Evolutionary conservation across 1,140 invertebrate species (phyloP).

Genomic region (Drosophila aff.): DNA sequence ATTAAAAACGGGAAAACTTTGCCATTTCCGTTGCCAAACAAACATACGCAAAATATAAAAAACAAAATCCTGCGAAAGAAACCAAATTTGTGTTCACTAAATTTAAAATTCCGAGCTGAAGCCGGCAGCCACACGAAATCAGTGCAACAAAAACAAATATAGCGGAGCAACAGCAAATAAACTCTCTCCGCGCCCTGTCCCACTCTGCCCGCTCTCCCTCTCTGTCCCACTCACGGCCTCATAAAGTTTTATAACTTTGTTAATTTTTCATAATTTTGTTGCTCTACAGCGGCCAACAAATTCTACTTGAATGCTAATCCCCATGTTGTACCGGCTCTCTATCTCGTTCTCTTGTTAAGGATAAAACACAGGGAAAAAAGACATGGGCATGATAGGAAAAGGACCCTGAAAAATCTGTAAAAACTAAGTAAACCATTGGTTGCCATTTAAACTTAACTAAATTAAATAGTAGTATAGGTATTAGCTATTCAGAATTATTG

Average conservation of each 20-base stretch:
- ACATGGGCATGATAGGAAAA: neutral
- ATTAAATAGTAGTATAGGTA: too few species aligned
- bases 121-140: slow-evolving; percentile 44
- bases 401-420: too few species aligned
- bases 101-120: slow-evolving; percentile 68
- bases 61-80: slow-evolving; percentile 3
- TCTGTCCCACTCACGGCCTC: slow-evolving; percentile 18
- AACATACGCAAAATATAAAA: slow-evolving; percentile 18
- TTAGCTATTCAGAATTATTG: neutral
- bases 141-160: slow-evolving; percentile 38
- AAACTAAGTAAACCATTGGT: too few species aligned
- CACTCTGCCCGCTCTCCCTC: neutral
- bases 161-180: slow-evolving; percentile 43
- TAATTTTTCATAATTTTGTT: slow-evolving; percentile 84
- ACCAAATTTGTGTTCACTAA: slow-evolving; percentile 55
- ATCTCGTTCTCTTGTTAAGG: slow-evolving; percentile 13
- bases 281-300: slow-evolving; percentile 63
- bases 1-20: slow-evolving; percentile 69
- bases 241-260: slow-evolving; percentile 83
- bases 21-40: slow-evolving; percentile 65
- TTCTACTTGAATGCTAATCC: slow-evolving; percentile 77
- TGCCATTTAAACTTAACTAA: too few species aligned
- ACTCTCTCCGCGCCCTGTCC: neutral
- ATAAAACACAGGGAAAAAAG: neutral
- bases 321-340: slow-evolving; percentile 62